Base-by-base conservation (phyloP, 2,797 vertebrate genomes). In the Dicrostonyx torquatus region DNA sequence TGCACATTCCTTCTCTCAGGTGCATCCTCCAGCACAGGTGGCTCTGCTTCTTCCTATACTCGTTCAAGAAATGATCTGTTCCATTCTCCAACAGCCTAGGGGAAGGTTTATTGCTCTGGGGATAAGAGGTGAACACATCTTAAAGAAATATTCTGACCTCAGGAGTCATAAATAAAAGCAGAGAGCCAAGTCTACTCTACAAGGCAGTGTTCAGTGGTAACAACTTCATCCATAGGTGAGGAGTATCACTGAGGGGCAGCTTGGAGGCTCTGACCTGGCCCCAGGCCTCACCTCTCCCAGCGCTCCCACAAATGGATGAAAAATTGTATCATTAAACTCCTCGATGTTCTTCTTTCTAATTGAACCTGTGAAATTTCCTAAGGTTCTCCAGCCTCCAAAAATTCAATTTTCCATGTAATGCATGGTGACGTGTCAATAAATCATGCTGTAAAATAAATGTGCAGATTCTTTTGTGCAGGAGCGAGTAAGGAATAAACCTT, bases 401-500 rank as follows among this genome's bases (percentile, higher is more conserved):
- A 97, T 97, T 91, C 96, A 97, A 97, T 98, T 98, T 98, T 97
- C 97, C 95, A 97, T 97, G 90, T 97, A 98, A 98, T 93, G 82
- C 94, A 86, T 93, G 95, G 96, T 95, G 97, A 97, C 77, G 26
- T 31, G 0, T 97, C 97, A 97, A 98, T 98, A 98, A 98, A 98
- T 98, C 98, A 98, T 95, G 93, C 94, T 96, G 94, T 82, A 98
- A 98, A 98, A 98, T 98, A 98, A 98, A 98, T 98, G 98, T 88
- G 6, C 45, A 60, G 96, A 98, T 98, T 92, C 97, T 97, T 97
- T 93, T 97, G 95, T 97, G 96, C 95, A 66, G 97, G 96, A 97
- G 75, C 95, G 93, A 97, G 97, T 10, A 6, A 98, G 97, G 98
- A 98, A 98, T 98, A 98, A 98, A 98, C 97, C 97, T 98, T 98